phyloP scores from a whole-genome alignment of 2,888 invertebrate genomes.

The Pachymerium ferrugineum region DNA sequence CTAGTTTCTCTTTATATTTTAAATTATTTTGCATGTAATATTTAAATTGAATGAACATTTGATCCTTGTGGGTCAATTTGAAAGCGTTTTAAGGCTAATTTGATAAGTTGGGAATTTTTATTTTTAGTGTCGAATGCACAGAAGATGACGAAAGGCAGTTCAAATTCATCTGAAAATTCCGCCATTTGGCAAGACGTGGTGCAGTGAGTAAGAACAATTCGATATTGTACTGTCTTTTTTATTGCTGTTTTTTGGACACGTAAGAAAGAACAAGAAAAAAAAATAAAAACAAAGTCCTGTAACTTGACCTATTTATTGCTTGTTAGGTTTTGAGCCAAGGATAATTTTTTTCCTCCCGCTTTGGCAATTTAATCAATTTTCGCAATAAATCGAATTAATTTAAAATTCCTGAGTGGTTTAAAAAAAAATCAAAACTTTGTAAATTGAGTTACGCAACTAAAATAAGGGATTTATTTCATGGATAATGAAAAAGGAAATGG shows the following conservation, averaged over 20 bases:
- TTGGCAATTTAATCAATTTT: too few species aligned
- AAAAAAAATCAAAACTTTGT: too few species aligned
- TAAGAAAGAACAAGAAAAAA: not conserved
- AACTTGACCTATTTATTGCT: not conserved
- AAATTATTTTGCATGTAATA: too few species aligned
- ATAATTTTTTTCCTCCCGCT: not conserved
- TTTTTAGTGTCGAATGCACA: not conserved
- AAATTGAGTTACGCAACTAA: too few species aligned
- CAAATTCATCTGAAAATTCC: not conserved
- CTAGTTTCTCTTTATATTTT: not conserved
- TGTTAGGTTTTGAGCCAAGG: not conserved
- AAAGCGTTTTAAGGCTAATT: not conserved
- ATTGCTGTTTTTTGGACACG: not conserved
- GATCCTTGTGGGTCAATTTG: not conserved
- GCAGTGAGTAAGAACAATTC: constrained; percentile 4
- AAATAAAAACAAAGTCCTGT: not conserved
- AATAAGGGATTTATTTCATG: too few species aligned
- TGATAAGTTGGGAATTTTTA: not conserved
- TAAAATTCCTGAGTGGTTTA: too few species aligned
- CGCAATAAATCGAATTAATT: too few species aligned
- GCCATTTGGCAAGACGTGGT: constrained; percentile 8
- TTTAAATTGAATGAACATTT: not conserved
- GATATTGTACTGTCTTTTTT: not conserved
- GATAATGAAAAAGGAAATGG: too few species aligned
- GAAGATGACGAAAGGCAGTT: not conserved